Evolutionary conservation across 2,888 invertebrate genomes (phyloP), one percentile per base, ranked within the genome.

Genomic region (Antheraea assamensis): DNA sequence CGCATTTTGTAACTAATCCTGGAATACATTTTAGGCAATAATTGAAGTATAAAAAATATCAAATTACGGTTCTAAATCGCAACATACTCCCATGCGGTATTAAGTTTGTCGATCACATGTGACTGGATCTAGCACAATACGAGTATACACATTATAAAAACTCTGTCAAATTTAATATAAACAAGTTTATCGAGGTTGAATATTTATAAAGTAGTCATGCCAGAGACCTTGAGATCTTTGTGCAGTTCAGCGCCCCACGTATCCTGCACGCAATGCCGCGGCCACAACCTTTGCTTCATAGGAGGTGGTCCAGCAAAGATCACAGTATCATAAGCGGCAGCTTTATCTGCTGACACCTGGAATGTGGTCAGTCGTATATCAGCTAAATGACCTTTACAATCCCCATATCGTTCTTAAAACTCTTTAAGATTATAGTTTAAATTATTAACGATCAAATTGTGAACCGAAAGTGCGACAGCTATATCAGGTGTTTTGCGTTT

Each of bases 241-340:
- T 99, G 99, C 52, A 99, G 95, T 88, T 99, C 97, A 0, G 99
- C 97, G 7, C 99, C 99, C 98, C 98, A 98, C 0, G 98, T 97
- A 82, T 98, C 97, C 90, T 99, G 98, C 17, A 99, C 98, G 90
- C 99, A 99, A 91, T 99, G 99, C 1, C 97, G 95, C 17, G 99
- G 99, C 99, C 99, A 99, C 70, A 99, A 95, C 24, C 97, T 96
- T 91, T 99, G 99, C 83, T 97, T 97, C 95, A 97, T 96, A 47
- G 97, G 95, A 17, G 98, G 97, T 13, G 97, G 97, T 2, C 98
- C 98, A 74, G 97, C 97, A 92, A 99, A 99, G 75, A 97, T 96
- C n/a, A 99, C 98, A 0, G 98, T 98, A 89, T 99, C 99, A 87
- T 98, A 98, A 0, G 97, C 96, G 84, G 97, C 96, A 0, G 97